phyloP scores from a whole-genome alignment of 2,113 vertebrate genomes.

The Oplegnathus fasciatus region DNA sequence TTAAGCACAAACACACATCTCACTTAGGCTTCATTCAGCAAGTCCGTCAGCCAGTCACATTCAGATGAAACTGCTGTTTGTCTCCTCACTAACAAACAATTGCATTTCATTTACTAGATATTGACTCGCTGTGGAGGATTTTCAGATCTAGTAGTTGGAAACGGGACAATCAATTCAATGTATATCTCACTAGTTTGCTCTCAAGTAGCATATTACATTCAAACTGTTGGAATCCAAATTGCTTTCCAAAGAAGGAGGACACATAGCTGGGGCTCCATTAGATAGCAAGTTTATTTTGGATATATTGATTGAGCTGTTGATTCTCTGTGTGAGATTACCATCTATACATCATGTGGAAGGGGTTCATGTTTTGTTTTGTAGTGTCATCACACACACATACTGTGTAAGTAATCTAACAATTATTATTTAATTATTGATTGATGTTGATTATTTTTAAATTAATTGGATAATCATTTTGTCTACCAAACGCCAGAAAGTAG shows the following conservation, averaged over 20 bases:
- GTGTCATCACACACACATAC: neutral
- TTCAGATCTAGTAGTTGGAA: constrained; percentile 33
- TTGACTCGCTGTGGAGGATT: neutral
- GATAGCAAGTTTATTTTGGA: neutral
- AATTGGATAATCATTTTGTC: neutral
- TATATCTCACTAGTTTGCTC: constrained; percentile 8
- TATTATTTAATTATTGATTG: neutral
- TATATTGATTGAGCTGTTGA: constrained; percentile 5
- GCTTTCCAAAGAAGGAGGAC: constrained; percentile 2
- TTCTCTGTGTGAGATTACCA: neutral
- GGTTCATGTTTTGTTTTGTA: neutral
- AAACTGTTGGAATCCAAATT: constrained; percentile 17
- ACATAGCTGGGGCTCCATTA: neutral
- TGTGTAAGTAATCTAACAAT: neutral
- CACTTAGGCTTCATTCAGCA: neutral
- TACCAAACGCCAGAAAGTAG: neutral
- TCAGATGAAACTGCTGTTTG: constrained; percentile 21
- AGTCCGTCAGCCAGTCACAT: constrained; percentile 1
- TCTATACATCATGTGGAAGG: neutral
- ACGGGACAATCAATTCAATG: constrained; percentile 6
- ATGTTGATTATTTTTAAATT: neutral
- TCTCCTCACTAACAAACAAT: constrained; percentile 16
- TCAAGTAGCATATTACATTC: neutral
- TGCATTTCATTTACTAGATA: constrained; percentile 25
- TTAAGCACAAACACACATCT: neutral